Evolutionary conservation across 2,797 vertebrate genomes (phyloP).

Genomic region (Xerus rutilus): DNA sequence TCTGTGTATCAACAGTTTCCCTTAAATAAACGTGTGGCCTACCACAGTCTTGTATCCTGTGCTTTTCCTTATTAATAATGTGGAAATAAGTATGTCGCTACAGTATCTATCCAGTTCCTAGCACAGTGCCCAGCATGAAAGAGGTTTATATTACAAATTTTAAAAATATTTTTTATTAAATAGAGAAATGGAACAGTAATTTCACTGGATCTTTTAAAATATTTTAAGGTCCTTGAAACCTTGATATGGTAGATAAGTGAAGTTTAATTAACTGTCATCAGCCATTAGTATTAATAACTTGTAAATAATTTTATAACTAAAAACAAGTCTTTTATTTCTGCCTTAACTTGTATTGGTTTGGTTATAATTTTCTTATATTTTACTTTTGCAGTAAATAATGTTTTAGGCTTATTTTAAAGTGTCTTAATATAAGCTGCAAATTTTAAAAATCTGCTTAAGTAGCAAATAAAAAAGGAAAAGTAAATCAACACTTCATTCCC

Average conservation of each 20-base stretch:
- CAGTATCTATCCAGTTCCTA: neutral
- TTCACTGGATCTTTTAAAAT: neutral
- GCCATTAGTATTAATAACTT: neutral
- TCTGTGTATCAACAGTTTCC: neutral
- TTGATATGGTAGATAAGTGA: neutral
- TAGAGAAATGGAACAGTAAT: neutral
- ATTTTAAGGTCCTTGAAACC: conserved; percentile 16
- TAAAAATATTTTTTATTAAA: conserved; percentile 10
- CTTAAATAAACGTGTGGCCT: neutral
- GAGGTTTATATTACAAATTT: neutral
- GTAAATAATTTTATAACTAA: conserved; percentile 8
- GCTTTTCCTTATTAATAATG: neutral
- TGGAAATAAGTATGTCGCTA: neutral
- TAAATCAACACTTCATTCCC: conserved; percentile 31
- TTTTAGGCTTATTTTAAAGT: conserved; percentile 35
- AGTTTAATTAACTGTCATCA: neutral
- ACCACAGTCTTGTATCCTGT: neutral
- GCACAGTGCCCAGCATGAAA: neutral
- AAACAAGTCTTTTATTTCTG: neutral
- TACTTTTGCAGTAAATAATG: conserved; percentile 8
- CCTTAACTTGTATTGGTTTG: neutral
- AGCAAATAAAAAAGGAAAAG: conserved; percentile 51
- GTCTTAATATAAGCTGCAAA: conserved; percentile 35
- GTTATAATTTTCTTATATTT: neutral
- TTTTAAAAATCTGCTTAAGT: conserved; percentile 30